These are phyloP conservation scores for Mycteria americana DNA, from an alignment of 2,797 vertebrate species.

Conservation along the genomic window DNA sequence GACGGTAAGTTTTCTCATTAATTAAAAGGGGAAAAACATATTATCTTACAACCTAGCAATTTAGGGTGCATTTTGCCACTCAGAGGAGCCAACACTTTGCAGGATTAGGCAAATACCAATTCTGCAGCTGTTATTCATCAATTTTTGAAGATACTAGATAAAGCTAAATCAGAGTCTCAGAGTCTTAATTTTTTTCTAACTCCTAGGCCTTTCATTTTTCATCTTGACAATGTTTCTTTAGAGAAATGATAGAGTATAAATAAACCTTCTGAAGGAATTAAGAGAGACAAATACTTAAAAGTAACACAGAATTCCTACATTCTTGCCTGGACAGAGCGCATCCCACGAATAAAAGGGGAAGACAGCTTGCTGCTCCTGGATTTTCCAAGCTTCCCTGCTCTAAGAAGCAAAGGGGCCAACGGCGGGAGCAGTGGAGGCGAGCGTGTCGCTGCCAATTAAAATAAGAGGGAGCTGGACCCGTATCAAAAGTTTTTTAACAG, in stretches of 20 bases:
- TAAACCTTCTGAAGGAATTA: slow-evolving; percentile 39
- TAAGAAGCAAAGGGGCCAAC: neutral
- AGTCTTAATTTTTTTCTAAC: slow-evolving; percentile 5
- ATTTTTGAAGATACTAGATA: slow-evolving; percentile 33
- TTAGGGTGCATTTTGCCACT: neutral
- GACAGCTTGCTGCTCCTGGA: neutral
- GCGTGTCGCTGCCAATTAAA: neutral
- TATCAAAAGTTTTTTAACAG: neutral
- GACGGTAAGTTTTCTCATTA: neutral
- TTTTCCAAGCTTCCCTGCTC: neutral
- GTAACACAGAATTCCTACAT: neutral
- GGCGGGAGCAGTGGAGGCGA: neutral
- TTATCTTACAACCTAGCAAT: neutral
- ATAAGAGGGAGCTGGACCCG: neutral
- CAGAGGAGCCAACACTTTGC: neutral
- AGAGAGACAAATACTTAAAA: neutral
- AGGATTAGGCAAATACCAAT: slow-evolving; percentile 38
- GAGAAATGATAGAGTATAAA: slow-evolving; percentile 47
- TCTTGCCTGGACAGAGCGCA: neutral
- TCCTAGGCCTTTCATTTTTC: slow-evolving; percentile 32
- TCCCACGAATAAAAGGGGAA: neutral
- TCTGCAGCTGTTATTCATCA: slow-evolving; percentile 31
- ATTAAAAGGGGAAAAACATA: neutral
- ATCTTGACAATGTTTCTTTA: slow-evolving; percentile 52
- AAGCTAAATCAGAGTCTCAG: neutral